Conservation (phyloP, 2,797 vertebrate species). For the Takifugu rubripes region DNA sequence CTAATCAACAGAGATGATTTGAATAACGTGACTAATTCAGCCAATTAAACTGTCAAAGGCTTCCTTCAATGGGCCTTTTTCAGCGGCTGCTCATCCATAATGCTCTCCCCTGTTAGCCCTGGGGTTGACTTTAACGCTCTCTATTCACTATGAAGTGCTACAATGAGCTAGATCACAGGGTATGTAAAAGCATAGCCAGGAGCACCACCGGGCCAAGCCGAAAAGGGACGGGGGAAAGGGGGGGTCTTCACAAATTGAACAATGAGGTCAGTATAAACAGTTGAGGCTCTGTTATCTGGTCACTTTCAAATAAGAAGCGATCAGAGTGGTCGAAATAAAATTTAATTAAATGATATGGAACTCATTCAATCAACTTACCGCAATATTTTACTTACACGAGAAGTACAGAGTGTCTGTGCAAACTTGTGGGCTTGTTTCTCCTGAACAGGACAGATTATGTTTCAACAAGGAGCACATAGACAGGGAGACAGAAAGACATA, state of each 20-base stretch:
- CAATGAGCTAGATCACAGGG: slow-evolving; percentile 67
- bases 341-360: slow-evolving; percentile 35
- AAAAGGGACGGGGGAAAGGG: slow-evolving; percentile 26
- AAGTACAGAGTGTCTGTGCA: background rate
- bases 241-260: slow-evolving; percentile 53
- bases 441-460: slow-evolving; percentile 18
- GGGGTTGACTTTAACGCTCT: slow-evolving; percentile 61
- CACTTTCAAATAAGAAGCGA: slow-evolving; percentile 42
- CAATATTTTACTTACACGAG: background rate
- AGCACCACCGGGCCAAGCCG: slow-evolving; percentile 50
- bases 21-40: slow-evolving; percentile 73
- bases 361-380: slow-evolving; percentile 24
- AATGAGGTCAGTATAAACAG: slow-evolving; percentile 63
- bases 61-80: slow-evolving; percentile 62
- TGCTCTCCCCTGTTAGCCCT: slow-evolving; percentile 59
- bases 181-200: slow-evolving; percentile 62
- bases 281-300: slow-evolving; percentile 49
- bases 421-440: slow-evolving; percentile 5
- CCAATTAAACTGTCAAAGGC: slow-evolving; percentile 73
- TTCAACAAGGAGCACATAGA: background rate
- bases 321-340: slow-evolving; percentile 42
- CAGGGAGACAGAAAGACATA: background rate
- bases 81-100: slow-evolving; percentile 70
- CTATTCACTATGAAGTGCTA: slow-evolving; percentile 64
- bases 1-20: slow-evolving; percentile 64